Percentiles rank a stretch among this genome's conserved stretches.
phyloP scores from a whole-genome alignment of 2,113 vertebrate species.

The Zeus faber region DNA sequence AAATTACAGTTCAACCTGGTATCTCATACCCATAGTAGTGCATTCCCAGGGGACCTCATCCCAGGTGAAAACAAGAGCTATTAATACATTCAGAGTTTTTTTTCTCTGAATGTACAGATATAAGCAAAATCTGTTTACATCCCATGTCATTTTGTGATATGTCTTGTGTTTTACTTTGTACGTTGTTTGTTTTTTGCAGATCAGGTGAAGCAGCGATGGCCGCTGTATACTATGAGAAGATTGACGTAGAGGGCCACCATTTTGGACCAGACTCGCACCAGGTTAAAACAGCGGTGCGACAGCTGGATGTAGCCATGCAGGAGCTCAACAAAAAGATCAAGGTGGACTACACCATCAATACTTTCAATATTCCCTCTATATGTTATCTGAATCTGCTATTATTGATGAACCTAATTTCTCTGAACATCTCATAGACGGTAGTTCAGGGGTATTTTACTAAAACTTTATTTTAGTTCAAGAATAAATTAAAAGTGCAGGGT shows the following conservation, averaged over 20 bases:
- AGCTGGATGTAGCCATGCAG: conserved; percentile 81
- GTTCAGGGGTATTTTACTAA: too few relatives aligned
- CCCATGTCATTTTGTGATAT: too few relatives aligned
- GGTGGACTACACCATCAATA: conserved; percentile 62
- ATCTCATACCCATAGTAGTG: too few relatives aligned
- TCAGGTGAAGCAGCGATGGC: conserved; percentile 79
- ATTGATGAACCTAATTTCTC: background rate
- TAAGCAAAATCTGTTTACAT: too few relatives aligned
- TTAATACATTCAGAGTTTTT: too few relatives aligned
- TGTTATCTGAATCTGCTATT: background rate
- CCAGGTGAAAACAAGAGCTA: too few relatives aligned
- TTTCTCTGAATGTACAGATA: too few relatives aligned
- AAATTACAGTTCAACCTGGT: too few relatives aligned
- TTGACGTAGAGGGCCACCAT: conserved; percentile 92
- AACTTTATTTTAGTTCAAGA: too few relatives aligned
- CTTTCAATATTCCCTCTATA: background rate
- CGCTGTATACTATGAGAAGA: conserved; percentile 87
- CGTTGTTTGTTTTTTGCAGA: conserved; percentile 21
- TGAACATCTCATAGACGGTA: too few relatives aligned
- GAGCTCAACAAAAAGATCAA: conserved; percentile 81
- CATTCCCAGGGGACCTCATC: too few relatives aligned
- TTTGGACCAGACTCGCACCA: conserved; percentile 83
- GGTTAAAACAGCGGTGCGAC: conserved; percentile 72
- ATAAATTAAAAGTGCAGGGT: too few relatives aligned
- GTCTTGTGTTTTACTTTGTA: background rate